Conservation (phyloP, 2,113 vertebrate species). For the Meleagris gallopavo region DNA sequence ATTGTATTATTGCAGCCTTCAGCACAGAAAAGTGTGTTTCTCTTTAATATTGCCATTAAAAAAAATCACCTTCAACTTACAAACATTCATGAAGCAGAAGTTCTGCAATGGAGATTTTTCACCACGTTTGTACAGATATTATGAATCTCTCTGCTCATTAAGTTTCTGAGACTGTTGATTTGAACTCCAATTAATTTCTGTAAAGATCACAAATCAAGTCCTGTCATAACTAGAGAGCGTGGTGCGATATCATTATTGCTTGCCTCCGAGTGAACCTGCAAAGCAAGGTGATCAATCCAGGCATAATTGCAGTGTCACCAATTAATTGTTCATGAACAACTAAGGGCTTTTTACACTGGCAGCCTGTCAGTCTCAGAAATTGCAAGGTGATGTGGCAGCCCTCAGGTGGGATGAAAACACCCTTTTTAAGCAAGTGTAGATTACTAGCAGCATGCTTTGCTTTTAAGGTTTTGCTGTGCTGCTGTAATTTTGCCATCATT, state of each 20-base stretch:
- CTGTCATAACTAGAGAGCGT: neutral
- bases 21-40: neutral
- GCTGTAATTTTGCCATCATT: neutral
- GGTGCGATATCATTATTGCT: neutral
- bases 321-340: neutral
- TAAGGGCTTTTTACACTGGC: neutral
- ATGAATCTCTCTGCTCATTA: neutral
- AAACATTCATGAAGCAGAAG: neutral
- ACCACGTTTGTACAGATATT: neutral
- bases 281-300: slow-evolving; percentile 16
- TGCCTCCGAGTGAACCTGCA: slow-evolving; percentile 11
- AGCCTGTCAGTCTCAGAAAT: neutral
- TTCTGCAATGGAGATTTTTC: neutral
- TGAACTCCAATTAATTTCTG: neutral
- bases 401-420: neutral
- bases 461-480: neutral
- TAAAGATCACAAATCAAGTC: neutral
- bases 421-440: neutral
- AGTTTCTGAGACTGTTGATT: neutral
- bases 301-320: slow-evolving; percentile 24
- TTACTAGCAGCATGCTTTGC: neutral
- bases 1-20: neutral
- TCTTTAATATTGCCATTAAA: neutral
- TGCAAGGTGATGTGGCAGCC: neutral
- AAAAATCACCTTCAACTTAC: neutral